phyloP scores from a whole-genome alignment of 2,113 vertebrate species.

The Hemicordylus capensis region DNA sequence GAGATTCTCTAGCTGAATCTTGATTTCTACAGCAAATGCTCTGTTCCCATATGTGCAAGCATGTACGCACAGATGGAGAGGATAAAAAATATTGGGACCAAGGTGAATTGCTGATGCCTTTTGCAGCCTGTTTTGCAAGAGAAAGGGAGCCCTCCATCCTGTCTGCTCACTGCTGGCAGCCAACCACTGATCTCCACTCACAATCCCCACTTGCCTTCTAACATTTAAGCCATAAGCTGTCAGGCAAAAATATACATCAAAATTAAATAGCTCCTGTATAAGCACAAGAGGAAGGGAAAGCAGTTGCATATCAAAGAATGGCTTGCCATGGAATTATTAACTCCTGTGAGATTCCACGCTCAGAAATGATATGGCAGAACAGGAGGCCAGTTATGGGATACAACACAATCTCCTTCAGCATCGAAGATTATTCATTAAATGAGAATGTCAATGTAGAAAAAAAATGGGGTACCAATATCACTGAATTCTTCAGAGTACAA shows the following conservation, averaged over 20 bases:
- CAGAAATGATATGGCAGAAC: neutral
- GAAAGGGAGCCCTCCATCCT: neutral
- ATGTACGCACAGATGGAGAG: neutral
- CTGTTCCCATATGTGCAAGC: neutral
- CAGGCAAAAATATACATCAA: slow-evolving; percentile 20
- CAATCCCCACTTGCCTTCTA: neutral
- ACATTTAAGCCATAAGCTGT: slow-evolving; percentile 1
- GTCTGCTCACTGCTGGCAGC: neutral
- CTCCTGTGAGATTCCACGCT: neutral
- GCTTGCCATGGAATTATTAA: neutral
- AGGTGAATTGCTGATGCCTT: neutral
- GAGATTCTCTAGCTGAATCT: neutral
- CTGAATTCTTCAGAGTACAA: no score
- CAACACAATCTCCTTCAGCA: neutral
- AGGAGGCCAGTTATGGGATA: neutral
- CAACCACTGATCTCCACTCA: neutral
- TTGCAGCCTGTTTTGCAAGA: neutral
- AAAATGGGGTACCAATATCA: no score
- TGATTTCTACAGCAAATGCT: neutral
- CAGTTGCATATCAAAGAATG: neutral
- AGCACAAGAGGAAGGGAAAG: neutral
- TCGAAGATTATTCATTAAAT: neutral
- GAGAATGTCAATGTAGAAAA: no score
- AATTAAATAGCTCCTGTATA: slow-evolving; percentile 12
- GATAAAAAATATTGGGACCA: neutral